Conservation (phyloP, 2,888 invertebrate genomes). For the Drosophila subquinaria region DNA sequence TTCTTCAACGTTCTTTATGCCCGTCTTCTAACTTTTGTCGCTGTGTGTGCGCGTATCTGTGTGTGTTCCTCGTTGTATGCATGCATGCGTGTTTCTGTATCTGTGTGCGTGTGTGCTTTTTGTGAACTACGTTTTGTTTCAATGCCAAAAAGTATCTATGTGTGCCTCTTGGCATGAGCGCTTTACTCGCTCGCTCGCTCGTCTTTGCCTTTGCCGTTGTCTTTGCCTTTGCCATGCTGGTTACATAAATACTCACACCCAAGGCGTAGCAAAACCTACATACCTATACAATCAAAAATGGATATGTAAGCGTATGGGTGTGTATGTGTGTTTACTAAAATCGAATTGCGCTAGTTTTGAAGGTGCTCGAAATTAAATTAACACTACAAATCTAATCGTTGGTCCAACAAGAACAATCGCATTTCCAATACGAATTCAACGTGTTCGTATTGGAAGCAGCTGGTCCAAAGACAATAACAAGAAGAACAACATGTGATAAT, state of each 20-base stretch:
- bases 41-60: slow-evolving; percentile 36
- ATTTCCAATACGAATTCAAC: slow-evolving; percentile 43
- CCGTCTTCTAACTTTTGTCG: slow-evolving; percentile 54
- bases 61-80: slow-evolving; percentile 1
- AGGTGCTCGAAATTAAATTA: slow-evolving; percentile 65
- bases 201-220: slow-evolving; percentile 4
- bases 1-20: slow-evolving; percentile 69
- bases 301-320: slow-evolving; percentile 4
- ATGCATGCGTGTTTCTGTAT: not conserved
- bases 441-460: slow-evolving; percentile 38
- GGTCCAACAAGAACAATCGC: slow-evolving; percentile 21
- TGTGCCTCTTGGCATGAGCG: slow-evolving; percentile 63
- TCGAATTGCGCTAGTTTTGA: slow-evolving; percentile 45
- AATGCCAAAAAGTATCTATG: slow-evolving; percentile 80
- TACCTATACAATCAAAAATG: slow-evolving; percentile 4
- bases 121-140: slow-evolving; percentile 81
- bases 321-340: slow-evolving; percentile 36
- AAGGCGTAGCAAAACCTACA: slow-evolving; percentile 15
- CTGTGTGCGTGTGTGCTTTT: slow-evolving; percentile 63
- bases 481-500: slow-evolving; percentile 49
- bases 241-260: slow-evolving; percentile 76
- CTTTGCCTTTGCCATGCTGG: slow-evolving; percentile 49
- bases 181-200: slow-evolving; percentile 45
- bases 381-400: slow-evolving; percentile 53
- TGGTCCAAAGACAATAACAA: slow-evolving; percentile 14